Conservation (phyloP, 2,888 invertebrate genomes). For the Tenthredo notha region DNA sequence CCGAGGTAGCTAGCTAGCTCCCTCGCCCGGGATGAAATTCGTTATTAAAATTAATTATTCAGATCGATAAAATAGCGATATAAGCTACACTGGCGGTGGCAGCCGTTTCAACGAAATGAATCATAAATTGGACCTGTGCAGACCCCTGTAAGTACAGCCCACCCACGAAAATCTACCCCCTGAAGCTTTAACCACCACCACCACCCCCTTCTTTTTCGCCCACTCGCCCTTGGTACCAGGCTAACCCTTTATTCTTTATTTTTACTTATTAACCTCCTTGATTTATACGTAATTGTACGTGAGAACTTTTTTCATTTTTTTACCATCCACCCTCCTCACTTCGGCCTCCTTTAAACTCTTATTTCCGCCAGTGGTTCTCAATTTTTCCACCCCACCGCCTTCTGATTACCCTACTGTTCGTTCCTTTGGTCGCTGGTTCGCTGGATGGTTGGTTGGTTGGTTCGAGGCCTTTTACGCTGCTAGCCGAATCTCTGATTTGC, state of each 20-base stretch:
- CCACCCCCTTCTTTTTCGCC: slow-evolving; percentile 44
- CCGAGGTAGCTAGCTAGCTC: slow-evolving; percentile 65
- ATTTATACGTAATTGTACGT: slow-evolving; percentile 74
- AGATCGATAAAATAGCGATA: slow-evolving; percentile 76
- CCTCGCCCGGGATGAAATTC: slow-evolving; percentile 67
- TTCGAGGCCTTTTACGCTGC: slow-evolving; percentile 50
- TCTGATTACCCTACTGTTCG: slow-evolving; percentile 66
- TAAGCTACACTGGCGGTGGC: slow-evolving; percentile 72
- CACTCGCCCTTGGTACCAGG: slow-evolving; percentile 59
- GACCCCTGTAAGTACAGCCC: slow-evolving; percentile 59
- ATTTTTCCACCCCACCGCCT: slow-evolving; percentile 65
- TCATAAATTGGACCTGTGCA: slow-evolving; percentile 76
- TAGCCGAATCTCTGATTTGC: slow-evolving; percentile 71
- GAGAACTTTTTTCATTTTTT: slow-evolving; percentile 73
- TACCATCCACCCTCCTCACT: slow-evolving; percentile 44
- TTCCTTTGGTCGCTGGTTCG: slow-evolving; percentile 32
- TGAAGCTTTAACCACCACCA: slow-evolving; percentile 54
- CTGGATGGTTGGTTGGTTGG: not conserved
- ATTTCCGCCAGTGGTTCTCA: slow-evolving; percentile 68
- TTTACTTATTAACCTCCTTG: slow-evolving; percentile 73
- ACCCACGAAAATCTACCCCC: slow-evolving; percentile 64
- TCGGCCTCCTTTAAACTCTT: slow-evolving; percentile 61
- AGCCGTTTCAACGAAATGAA: slow-evolving; percentile 76
- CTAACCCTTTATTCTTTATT: slow-evolving; percentile 72
- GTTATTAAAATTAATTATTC: slow-evolving; percentile 78